Percentiles rank a stretch among this genome's conserved stretches.
These are phyloP conservation scores for Lucilia cuprina DNA, from an alignment of 1,140 invertebrate species.

Conservation along the genomic window DNA sequence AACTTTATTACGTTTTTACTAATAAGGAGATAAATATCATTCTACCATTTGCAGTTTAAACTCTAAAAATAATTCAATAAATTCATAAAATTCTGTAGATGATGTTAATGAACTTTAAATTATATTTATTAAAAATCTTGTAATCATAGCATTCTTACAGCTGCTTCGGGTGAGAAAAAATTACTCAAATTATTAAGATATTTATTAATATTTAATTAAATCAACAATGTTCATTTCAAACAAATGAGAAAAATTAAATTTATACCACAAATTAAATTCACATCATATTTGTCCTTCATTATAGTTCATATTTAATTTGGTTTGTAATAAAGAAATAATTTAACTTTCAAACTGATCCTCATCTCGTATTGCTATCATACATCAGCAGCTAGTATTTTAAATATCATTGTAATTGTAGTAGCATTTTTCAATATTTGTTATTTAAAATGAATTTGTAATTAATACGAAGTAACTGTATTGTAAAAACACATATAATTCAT, in stretches of 20 bases:
- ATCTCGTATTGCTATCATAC: too few species aligned
- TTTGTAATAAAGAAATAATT: background rate
- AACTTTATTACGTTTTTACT: too few species aligned
- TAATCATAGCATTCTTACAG: background rate
- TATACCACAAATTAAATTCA: background rate
- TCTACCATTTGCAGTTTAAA: too few species aligned
- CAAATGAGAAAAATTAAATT: too few species aligned
- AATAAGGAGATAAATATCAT: too few species aligned
- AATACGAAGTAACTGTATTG: background rate
- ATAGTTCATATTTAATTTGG: background rate
- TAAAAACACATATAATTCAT: background rate
- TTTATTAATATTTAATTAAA: background rate
- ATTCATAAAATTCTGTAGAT: too few species aligned
- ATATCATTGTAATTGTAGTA: background rate
- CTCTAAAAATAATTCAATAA: too few species aligned
- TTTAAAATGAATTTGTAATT: background rate
- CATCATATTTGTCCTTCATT: background rate
- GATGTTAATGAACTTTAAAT: too few species aligned
- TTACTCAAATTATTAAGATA: background rate
- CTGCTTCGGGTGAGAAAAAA: background rate
- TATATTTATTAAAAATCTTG: background rate
- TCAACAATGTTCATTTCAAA: too few species aligned
- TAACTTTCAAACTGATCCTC: background rate
- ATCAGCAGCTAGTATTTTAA: background rate
- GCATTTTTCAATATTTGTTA: background rate